Percentiles rank a stretch among this genome's conserved stretches.
Conservation (phyloP, 2,888 invertebrate species). For the Eupithecia insigniata region DNA sequence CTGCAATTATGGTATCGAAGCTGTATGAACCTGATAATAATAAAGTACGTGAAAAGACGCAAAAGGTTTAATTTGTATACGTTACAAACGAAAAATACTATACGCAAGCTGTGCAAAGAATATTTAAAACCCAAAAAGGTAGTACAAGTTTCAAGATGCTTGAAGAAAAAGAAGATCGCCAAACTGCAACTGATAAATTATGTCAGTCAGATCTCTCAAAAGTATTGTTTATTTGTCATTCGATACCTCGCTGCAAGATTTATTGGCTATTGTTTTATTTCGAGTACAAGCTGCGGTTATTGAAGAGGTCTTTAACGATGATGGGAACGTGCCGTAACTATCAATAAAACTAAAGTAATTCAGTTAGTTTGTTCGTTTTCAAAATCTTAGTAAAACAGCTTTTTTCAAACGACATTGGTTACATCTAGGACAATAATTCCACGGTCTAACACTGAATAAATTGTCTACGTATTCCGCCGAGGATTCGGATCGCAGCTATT, state of each 20-base stretch:
- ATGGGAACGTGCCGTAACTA: conserved; percentile 16
- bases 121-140: conserved; percentile 58
- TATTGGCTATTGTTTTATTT: conserved; percentile 61
- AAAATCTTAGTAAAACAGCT: background rate
- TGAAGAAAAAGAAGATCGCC: conserved; percentile 47
- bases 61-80: conserved; percentile 60
- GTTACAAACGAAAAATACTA: conserved; percentile 60
- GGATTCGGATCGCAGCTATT: conserved; percentile 29
- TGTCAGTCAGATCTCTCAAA: conserved; percentile 45
- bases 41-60: conserved; percentile 50
- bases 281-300: conserved; percentile 43
- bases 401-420: background rate
- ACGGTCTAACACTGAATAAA: conserved; percentile 25
- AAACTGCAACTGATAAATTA: conserved; percentile 55
- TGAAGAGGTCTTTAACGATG: conserved; percentile 40
- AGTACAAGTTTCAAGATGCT: conserved; percentile 59
- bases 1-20: conserved; percentile 54
- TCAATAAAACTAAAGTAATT: conserved; percentile 14
- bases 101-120: conserved; percentile 53
- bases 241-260: conserved; percentile 51
- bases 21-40: conserved; percentile 50
- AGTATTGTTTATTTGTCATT: conserved; percentile 54
- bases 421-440: conserved; percentile 11
- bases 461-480: conserved; percentile 28
- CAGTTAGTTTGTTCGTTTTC: background rate